These are phyloP conservation scores for Chironomus striatipennis DNA, from an alignment of 1,140 invertebrate species.

Conservation along the genomic window DNA sequence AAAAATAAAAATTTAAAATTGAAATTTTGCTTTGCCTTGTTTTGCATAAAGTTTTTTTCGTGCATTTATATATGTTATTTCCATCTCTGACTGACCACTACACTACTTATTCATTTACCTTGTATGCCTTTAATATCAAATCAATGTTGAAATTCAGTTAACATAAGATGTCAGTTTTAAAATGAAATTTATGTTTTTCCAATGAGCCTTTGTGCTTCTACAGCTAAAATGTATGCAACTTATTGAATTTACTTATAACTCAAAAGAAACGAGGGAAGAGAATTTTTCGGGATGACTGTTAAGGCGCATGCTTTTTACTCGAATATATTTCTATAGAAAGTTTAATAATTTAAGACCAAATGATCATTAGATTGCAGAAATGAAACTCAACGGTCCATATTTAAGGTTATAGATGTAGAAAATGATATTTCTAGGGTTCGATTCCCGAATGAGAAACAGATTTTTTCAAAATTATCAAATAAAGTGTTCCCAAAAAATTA, in stretches of 20 bases:
- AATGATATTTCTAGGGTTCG: no score
- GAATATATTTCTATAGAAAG: background rate
- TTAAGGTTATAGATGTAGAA: no score
- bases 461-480: no score
- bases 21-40: background rate
- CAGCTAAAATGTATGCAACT: background rate
- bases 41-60: background rate
- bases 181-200: conserved; percentile 19
- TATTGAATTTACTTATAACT: background rate
- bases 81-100: no score
- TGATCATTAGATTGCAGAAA: no score
- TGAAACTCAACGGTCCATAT: no score
- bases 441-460: no score
- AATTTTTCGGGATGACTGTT: background rate
- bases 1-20: no score
- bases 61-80: background rate
- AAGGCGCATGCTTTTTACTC: no score
- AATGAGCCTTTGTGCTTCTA: background rate
- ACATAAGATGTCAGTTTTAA: conserved; percentile 19
- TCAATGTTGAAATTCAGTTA: conserved; percentile 17
- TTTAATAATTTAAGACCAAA: no score
- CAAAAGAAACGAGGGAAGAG: background rate
- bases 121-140: conserved; percentile 12
- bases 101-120: no score
- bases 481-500: no score